Percentiles rank a stretch among this genome's conserved stretches.
Evolutionary conservation across 2,113 vertebrate genomes (phyloP).

Genomic region (Argyrosomus japonicus): DNA sequence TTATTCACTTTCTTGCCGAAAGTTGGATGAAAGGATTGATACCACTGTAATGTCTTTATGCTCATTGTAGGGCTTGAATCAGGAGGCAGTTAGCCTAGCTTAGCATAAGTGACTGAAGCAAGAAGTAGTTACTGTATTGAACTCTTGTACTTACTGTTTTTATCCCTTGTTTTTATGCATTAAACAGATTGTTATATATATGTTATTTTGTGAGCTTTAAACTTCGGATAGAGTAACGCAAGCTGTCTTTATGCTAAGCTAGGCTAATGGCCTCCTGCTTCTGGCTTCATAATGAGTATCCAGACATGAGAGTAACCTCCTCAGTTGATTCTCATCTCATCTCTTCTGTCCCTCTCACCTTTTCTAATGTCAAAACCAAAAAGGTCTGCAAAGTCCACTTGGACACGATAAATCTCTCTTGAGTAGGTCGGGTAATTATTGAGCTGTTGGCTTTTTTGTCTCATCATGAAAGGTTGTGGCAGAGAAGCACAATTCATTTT

Average conservation of each 20-base stretch:
- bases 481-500: not conserved
- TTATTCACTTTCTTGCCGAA: not conserved
- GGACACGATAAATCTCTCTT: not conserved
- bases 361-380: not conserved
- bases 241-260: not conserved
- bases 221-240: no score
- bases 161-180: not conserved
- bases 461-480: not conserved
- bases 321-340: not conserved
- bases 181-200: not conserved
- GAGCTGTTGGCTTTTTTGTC: not conserved
- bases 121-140: not conserved
- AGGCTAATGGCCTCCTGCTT: not conserved
- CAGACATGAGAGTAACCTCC: not conserved
- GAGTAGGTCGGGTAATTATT: not conserved
- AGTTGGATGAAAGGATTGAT: no score
- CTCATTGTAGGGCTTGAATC: not conserved
- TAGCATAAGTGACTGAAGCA: not conserved
- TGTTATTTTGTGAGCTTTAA: not conserved
- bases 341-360: no score
- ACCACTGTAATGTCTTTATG: not conserved
- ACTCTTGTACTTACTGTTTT: not conserved
- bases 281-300: not conserved
- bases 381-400: not conserved
- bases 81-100: not conserved